phyloP scores from a whole-genome alignment of 2,888 invertebrate genomes.

The Parnassius glacialis region DNA sequence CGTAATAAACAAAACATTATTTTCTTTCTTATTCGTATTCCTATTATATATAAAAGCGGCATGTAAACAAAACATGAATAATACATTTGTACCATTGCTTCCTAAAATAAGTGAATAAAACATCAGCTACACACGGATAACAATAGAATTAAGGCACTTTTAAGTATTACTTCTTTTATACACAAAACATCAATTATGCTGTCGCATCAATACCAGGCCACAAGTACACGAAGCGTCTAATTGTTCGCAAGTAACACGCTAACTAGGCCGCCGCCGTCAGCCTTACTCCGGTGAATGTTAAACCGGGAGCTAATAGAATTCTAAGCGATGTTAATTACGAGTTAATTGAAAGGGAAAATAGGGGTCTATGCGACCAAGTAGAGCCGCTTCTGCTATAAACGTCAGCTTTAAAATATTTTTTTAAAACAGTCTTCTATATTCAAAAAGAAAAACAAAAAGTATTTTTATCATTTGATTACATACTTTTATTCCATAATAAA shows the following conservation, averaged over 20 bases:
- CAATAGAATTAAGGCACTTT: slow-evolving; percentile 13
- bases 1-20: too few relatives aligned
- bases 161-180: slow-evolving; percentile 20
- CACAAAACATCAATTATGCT: slow-evolving; percentile 26
- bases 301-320: slow-evolving; percentile 38
- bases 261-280: slow-evolving; percentile 52
- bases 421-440: too few relatives aligned
- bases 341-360: slow-evolving; percentile 46
- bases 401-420: too few relatives aligned
- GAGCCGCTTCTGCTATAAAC: background rate
- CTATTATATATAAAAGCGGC: too few relatives aligned
- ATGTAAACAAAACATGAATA: too few relatives aligned
- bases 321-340: slow-evolving; percentile 40
- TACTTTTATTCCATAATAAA: background rate
- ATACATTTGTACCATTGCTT: too few relatives aligned
- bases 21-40: too few relatives aligned
- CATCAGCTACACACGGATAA: background rate
- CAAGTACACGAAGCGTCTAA: slow-evolving; percentile 39
- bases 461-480: background rate
- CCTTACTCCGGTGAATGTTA: slow-evolving; percentile 35
- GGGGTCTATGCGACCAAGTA: slow-evolving; percentile 32
- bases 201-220: slow-evolving; percentile 23
- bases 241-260: slow-evolving; percentile 69
- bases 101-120: too few relatives aligned
- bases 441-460: too few relatives aligned